Conservation (phyloP, 2,797 vertebrate genomes). For the Alfaro cultratus region DNA sequence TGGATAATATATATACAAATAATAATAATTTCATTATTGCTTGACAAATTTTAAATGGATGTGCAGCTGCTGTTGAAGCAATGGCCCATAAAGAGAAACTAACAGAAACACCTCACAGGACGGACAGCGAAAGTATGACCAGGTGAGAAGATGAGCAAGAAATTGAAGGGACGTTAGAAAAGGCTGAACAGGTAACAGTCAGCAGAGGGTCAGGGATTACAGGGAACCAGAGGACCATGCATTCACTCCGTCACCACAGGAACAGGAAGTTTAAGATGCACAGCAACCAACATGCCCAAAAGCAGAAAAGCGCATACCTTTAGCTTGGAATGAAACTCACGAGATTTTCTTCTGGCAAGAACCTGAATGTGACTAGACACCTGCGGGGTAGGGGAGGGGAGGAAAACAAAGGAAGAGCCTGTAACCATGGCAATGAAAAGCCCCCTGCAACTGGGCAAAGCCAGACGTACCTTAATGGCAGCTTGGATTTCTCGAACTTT, state of each 20-base stretch:
- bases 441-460: constrained; percentile 98
- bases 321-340: constrained; percentile 99
- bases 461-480: constrained; percentile 99
- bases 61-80: constrained; percentile 53
- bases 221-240: constrained; percentile 85
- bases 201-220: constrained; percentile 85
- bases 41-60: not conserved
- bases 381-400: constrained; percentile 99
- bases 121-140: constrained; percentile 31
- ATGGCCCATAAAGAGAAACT: constrained; percentile 36
- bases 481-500: constrained; percentile 99
- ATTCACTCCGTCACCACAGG: constrained; percentile 88
- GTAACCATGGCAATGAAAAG: constrained; percentile 99
- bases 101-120: constrained; percentile 19
- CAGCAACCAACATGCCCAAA: constrained; percentile 96
- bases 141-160: constrained; percentile 19
- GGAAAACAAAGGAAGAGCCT: constrained; percentile 99
- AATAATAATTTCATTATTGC: not conserved
- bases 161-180: constrained; percentile 39
- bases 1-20: not conserved
- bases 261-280: constrained; percentile 92
- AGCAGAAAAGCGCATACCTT: constrained; percentile 99
- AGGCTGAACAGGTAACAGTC: constrained; percentile 81
- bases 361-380: constrained; percentile 99
- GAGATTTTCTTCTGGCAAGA: constrained; percentile 99